Conservation (phyloP, 2,113 vertebrate species). For the Spilogale gracilis region DNA sequence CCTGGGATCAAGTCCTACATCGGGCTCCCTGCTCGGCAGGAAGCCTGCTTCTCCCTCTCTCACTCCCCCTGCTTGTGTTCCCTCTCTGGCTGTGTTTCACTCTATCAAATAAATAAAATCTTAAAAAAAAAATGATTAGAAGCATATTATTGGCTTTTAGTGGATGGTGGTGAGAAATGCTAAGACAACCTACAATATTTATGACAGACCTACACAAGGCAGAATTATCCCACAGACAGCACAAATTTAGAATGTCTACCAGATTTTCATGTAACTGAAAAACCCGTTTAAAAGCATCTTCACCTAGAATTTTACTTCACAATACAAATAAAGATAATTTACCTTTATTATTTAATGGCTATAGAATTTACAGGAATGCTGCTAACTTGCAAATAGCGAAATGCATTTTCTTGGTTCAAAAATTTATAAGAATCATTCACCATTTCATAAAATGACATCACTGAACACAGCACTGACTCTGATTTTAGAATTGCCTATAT, state of each 20-base stretch:
- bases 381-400: neutral
- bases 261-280: neutral
- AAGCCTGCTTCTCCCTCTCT: too few species aligned
- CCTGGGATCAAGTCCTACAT: too few species aligned
- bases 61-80: too few species aligned
- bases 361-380: neutral
- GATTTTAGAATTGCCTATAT: neutral
- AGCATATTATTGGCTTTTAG: neutral
- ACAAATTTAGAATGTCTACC: neutral
- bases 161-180: neutral
- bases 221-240: neutral
- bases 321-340: neutral
- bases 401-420: neutral
- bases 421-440: neutral
- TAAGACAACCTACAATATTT: neutral
- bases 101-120: too few species aligned
- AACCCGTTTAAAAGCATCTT: neutral
- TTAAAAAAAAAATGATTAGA: neutral
- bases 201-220: neutral
- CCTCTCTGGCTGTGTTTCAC: too few species aligned
- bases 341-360: neutral
- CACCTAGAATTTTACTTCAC: neutral
- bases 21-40: too few species aligned
- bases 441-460: neutral
- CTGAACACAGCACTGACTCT: neutral